Base-by-base conservation (phyloP, 2,888 invertebrate genomes). In the Polydrusus cervinus region DNA sequence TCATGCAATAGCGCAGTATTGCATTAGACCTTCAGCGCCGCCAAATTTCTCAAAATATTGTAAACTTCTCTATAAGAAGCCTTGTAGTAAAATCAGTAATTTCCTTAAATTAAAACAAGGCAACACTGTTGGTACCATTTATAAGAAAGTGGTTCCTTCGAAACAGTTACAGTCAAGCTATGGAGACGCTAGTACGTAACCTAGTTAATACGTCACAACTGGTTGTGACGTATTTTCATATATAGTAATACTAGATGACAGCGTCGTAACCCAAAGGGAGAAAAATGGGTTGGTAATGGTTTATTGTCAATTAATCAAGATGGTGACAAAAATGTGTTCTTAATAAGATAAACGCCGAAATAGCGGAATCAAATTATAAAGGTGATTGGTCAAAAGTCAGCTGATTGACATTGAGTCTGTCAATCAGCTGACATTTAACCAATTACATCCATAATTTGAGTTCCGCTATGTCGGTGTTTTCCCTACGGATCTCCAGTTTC, bases 181-280 rank as follows among this genome's bases (percentile, higher is more conserved):
- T 60, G 57, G 57, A 38, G 18, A 38, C 11, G 38, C 3, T n/a
- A 60, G 38, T n/a, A 55, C 14, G 34, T 34, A 55, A 55, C 55
- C 55, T 55, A 55, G 1, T 66, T 66, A 64, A 18, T 34, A 53
- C 66, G 53, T 66, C 66, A 66, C 53, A 14, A 45, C 5, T 64
- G 30, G 18, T 51, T 34, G 53, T 66, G 66, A 66, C 66, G 66
- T 66, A 25, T 18, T 66, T 66, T 8, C 25, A 40, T 38, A 9
- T 43, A 30, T 18, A 18, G 64, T 64, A 16, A 16, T 49, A 51
- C 53, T 11, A 25, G 25, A 11, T 53, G 25, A 25, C 25, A 53
- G 53, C 3, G 53, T 13, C 25, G 51, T 51, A 51, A 18, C 25
- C 20, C 18, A 49, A 20, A 20, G 11, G n/a, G n/a, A n/a, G n/a